Conservation (phyloP, 2,113 vertebrate species). For the Plestiodon gilberti region DNA sequence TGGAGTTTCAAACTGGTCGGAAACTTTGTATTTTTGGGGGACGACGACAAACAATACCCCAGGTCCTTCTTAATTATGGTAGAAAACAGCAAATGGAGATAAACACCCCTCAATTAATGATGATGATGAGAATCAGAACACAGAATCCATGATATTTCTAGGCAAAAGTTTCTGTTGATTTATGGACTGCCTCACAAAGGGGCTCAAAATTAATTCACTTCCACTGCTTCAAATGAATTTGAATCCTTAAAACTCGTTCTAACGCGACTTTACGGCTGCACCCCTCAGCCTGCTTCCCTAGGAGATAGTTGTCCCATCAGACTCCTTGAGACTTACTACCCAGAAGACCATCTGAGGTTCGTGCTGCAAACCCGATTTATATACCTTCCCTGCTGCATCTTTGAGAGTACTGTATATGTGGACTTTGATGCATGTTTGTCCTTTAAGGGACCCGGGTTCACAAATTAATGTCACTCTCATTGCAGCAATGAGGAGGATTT, state of each 20-base stretch:
- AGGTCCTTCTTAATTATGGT: too few species aligned
- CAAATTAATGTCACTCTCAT: background rate
- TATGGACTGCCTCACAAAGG: background rate
- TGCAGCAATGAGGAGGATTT: background rate
- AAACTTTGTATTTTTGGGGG: background rate
- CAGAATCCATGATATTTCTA: background rate
- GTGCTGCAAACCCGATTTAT: too few species aligned
- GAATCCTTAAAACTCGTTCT: background rate
- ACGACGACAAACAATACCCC: background rate
- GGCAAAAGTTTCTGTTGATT: background rate
- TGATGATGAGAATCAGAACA: background rate
- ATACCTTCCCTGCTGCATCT: too few species aligned
- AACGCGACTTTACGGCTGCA: background rate
- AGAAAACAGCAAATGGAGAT: too few species aligned
- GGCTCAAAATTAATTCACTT: background rate
- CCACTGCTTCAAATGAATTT: too few species aligned
- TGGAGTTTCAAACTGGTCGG: slow-evolving; percentile 32
- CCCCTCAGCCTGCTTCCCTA: background rate
- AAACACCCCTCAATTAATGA: too few species aligned
- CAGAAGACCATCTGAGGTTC: background rate
- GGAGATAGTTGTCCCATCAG: background rate
- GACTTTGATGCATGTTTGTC: background rate
- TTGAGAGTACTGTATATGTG: background rate
- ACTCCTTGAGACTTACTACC: background rate
- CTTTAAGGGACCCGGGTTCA: background rate